Evolutionary conservation across 2,888 invertebrate species (phyloP), one percentile per base, ranked within the genome.

Genomic region (Oscheius myriophilus): DNA sequence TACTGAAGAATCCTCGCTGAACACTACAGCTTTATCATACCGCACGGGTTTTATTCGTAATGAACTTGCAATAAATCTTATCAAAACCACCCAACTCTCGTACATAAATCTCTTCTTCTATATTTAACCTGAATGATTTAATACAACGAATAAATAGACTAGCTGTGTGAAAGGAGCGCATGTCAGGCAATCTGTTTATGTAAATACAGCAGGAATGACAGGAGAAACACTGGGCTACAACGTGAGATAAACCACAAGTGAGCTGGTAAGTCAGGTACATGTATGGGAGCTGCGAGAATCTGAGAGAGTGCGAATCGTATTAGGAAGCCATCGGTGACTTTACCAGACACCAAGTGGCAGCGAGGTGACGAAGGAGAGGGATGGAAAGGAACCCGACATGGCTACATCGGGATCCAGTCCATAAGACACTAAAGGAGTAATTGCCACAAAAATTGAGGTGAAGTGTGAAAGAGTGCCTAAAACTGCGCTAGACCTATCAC

Each of bases 211-310:
- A 49, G 61, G 61, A 61, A 61, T 61, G 61, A 46, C 46, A 21
- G 49, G 18, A 18, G 16, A 39, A 16, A 23, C 26, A 46, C 46
- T 23, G 26, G 18, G n/a, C 61, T 61, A 61, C 61, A 61, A 61
- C 61, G 61, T 61, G 58, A 58, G 58, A 42, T 58, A n/a, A 61
- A 61, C 61, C 49, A 39, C 46, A 54, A 61, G 61, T 61, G 61
- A 61, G 61, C 61, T 61, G 25, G 46, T 26, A 26, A 49, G 33
- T 33, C 33, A 33, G 33, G 3, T 33, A 33, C 33, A 33, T 33
- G 33, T 33, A 33, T 33, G 33, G 33, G 33, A 33, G 33, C 33
- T 33, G 33, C 33, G 33, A 33, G 33, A 33, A 33, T 33, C 33
- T 33, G 33, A 33, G 33, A 33, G 33, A 33, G 33, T 33, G 33